Base-by-base conservation (phyloP, 2,113 vertebrate genomes). In the Machaerirhynchus nigripectus region DNA sequence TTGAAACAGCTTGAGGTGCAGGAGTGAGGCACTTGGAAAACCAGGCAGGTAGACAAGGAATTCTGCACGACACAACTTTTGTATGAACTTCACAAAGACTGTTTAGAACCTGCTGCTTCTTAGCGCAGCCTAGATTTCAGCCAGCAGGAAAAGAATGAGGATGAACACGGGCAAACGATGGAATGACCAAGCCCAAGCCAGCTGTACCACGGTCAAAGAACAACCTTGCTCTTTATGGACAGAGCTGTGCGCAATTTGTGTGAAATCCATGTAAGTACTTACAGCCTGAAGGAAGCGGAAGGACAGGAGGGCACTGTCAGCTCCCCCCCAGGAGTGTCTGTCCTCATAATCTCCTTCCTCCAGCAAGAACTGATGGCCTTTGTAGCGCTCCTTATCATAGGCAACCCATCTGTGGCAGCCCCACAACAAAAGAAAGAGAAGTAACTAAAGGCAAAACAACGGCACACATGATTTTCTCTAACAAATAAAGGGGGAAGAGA, bases 291-390 rank as follows among this genome's bases (percentile, higher is more conserved):
- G 96, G 92, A 98, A 98, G 47, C 98, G 97, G 90, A 99, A 97
- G 49, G 99, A 99, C 78, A 98, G 96, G 35, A 99, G 93, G 44
- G 89, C 70, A 22, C 82, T 93, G 56, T 57, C 96, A 59, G 96
- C 7, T 47, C 97, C 98, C 35, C 97, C 94, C 95, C 98, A 98
- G 1, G 81, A 95, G 21, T 22, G 79, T 59, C 96, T 98, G 70
- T 98, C 97, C 82, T 97, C 93, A 89, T 98, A 98, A 84, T 98
- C 97, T 42, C 99, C 99, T 92, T 99, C 99, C 92, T 99, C 98
- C 70, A 99, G 95, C 71, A 99, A 92, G 96, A 98, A 98, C 68
- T 99, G 98, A 35, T 23, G 97, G 40, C 98, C 99, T 97, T 98
- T 98, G 96, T 98, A 99, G 74, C 97, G 93, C 31, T 99, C 98